Evolutionary conservation across 2,797 vertebrate species (phyloP).

Genomic region (Orientallactaga sibirica): DNA sequence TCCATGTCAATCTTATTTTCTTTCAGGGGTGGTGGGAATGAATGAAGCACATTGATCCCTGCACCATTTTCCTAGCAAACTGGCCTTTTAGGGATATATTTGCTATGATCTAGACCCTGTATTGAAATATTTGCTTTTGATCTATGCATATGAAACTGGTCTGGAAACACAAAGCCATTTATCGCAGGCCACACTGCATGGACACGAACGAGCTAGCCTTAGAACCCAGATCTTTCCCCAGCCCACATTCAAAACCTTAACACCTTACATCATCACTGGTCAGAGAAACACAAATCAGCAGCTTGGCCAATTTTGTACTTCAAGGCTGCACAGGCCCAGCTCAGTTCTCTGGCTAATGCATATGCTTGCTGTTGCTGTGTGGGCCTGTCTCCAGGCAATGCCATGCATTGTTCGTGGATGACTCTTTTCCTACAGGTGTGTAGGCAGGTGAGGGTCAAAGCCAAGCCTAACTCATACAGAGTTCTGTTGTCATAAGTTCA

Average conservation of each 20-base stretch:
- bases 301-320: background rate
- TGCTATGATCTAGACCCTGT: background rate
- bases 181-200: background rate
- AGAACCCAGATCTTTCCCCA: background rate
- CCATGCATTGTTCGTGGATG: background rate
- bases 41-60: background rate
- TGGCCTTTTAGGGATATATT: background rate
- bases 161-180: constrained; percentile 29
- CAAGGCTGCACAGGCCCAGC: background rate
- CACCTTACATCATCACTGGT: background rate
- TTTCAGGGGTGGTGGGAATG: background rate
- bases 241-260: background rate
- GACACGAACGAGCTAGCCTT: background rate
- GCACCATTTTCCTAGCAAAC: background rate
- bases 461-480: background rate
- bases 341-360: background rate
- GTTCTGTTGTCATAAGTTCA: background rate
- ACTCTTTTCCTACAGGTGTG: background rate
- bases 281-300: background rate
- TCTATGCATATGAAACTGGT: background rate
- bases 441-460: background rate
- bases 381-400: background rate
- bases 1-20: background rate
- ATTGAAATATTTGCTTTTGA: background rate
- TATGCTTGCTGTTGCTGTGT: background rate